Evolutionary conservation across 2,888 invertebrate species (phyloP).

Genomic region (Aporophyla nigra): DNA sequence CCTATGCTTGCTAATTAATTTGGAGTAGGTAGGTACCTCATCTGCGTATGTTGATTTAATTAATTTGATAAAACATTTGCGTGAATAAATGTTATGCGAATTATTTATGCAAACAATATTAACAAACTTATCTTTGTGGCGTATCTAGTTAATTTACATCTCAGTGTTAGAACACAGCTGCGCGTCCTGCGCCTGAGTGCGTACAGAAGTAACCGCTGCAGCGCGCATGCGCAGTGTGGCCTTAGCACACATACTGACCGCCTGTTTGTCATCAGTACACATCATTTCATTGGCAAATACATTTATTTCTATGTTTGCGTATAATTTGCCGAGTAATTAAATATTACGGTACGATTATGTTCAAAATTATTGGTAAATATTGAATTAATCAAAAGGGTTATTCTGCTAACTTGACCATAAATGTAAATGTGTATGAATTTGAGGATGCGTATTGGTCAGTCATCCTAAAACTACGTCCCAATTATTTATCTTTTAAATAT

Average conservation of each 20-base stretch:
- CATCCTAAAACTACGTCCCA: no score
- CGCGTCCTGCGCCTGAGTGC: slow-evolving; percentile 47
- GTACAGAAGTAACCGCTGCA: slow-evolving; percentile 26
- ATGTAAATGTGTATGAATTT: not conserved
- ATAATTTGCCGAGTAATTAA: slow-evolving; percentile 1
- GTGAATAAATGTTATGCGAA: not conserved
- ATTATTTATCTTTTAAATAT: not conserved
- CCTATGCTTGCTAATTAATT: slow-evolving; percentile 4
- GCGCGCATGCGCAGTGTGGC: slow-evolving; percentile 33
- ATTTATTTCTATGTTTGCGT: slow-evolving; percentile 17
- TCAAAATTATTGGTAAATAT: not conserved
- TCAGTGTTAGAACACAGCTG: slow-evolving; percentile 47
- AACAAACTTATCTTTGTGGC: slow-evolving; percentile 12
- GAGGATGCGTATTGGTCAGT: not conserved
- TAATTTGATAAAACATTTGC: slow-evolving; percentile 1
- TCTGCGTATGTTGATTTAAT: not conserved
- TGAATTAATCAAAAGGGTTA: not conserved
- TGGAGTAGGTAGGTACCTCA: not conserved
- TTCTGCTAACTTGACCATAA: not conserved
- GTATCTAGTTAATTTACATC: slow-evolving; percentile 41
- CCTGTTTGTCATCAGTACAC: slow-evolving; percentile 56
- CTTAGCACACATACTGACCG: slow-evolving; percentile 66
- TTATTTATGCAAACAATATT: not conserved
- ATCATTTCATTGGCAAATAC: slow-evolving; percentile 46
- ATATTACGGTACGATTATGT: slow-evolving; percentile 10